Percentiles rank a stretch among this genome's conserved stretches.
Evolutionary conservation across 2,113 vertebrate species (phyloP).

Genomic region (Ptilonorhynchus violaceus): DNA sequence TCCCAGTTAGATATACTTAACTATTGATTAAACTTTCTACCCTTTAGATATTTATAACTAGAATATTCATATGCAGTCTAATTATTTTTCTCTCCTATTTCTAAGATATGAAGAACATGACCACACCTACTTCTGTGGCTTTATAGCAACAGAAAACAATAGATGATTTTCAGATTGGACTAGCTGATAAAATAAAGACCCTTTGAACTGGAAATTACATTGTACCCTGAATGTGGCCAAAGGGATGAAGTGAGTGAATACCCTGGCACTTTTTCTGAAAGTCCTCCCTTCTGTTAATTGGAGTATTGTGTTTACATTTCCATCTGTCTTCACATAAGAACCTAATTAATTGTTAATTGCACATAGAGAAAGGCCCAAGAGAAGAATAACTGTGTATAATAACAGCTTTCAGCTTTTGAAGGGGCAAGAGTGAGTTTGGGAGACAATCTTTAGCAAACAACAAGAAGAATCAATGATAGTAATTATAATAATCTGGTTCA

Average conservation of each 20-base stretch:
- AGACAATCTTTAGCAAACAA: background rate
- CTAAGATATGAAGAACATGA: background rate
- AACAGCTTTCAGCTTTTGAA: background rate
- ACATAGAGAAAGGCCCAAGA: background rate
- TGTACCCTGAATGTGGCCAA: background rate
- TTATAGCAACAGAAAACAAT: background rate
- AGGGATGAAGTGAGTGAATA: background rate
- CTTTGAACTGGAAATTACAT: background rate
- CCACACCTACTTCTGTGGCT: background rate
- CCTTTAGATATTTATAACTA: background rate
- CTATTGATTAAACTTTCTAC: background rate
- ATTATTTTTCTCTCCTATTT: background rate
- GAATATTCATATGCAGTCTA: background rate
- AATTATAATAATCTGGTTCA: background rate
- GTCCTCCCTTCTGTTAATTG: background rate
- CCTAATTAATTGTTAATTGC: constrained; percentile 23
- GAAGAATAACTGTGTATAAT: background rate
- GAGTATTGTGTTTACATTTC: constrained; percentile 17
- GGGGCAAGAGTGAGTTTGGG: background rate
- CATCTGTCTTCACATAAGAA: constrained; percentile 16
- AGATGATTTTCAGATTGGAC: background rate
- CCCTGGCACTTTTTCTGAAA: background rate
- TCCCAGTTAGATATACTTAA: background rate
- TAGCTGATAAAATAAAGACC: background rate
- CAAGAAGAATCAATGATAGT: background rate